Evolutionary conservation across 2,888 invertebrate genomes (phyloP).

Genomic region (Leptogaster cylindrica): DNA sequence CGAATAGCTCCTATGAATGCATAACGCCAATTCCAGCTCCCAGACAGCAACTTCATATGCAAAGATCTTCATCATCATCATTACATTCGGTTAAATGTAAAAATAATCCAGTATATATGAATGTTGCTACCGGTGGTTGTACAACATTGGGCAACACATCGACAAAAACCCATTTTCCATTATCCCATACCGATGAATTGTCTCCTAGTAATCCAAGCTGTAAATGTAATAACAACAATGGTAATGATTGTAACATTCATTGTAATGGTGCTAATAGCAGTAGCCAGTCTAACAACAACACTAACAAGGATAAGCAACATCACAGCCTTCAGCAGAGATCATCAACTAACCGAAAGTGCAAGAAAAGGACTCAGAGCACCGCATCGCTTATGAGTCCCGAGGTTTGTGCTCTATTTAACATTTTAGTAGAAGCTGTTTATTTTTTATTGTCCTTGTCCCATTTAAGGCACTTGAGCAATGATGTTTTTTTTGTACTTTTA

Average conservation of each 20-base stretch:
- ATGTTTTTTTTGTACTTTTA: neutral
- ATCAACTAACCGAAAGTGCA: slow-evolving; percentile 35
- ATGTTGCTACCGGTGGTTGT: slow-evolving; percentile 42
- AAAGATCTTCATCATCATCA: no score
- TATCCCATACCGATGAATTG: slow-evolving; percentile 15
- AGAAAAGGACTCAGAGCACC: slow-evolving; percentile 47
- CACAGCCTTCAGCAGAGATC: slow-evolving; percentile 21
- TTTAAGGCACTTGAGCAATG: slow-evolving; percentile 17
- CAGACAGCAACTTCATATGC: slow-evolving; percentile 53
- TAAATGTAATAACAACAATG: slow-evolving; percentile 43
- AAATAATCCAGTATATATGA: slow-evolving; percentile 49
- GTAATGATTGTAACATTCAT: slow-evolving; percentile 44
- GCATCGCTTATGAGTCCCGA: slow-evolving; percentile 49
- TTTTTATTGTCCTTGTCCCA: neutral
- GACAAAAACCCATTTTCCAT: slow-evolving; percentile 1
- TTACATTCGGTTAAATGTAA: slow-evolving; percentile 42
- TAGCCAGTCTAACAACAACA: slow-evolving; percentile 40
- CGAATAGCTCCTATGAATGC: slow-evolving; percentile 65
- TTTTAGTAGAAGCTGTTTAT: neutral
- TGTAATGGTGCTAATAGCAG: slow-evolving; percentile 45
- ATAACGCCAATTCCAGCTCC: slow-evolving; percentile 68
- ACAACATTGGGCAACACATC: slow-evolving; percentile 18
- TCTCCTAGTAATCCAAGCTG: slow-evolving; percentile 36
- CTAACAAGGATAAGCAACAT: slow-evolving; percentile 36
- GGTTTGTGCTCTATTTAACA: slow-evolving; percentile 49